Conservation (phyloP, 2,797 vertebrate species). For the Tapirus indicus region DNA sequence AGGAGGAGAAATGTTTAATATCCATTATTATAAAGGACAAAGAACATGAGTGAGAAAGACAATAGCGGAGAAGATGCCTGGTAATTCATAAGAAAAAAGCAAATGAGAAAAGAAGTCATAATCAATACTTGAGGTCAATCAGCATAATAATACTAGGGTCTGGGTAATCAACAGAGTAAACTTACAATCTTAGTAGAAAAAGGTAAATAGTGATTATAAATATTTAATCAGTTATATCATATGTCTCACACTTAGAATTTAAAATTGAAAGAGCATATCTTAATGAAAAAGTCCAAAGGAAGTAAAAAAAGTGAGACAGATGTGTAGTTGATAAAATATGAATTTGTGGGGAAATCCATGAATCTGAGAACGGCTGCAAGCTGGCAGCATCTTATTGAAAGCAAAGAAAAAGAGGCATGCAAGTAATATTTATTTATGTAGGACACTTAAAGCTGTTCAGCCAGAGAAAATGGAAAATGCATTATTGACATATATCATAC, state of each 20-base stretch:
- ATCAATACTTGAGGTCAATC: conserved; percentile 38
- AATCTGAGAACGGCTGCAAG: conserved; percentile 53
- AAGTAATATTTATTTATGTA: conserved; percentile 43
- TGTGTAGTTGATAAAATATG: not conserved
- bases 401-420: not conserved
- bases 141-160: not conserved
- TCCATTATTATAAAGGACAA: not conserved
- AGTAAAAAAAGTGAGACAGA: not conserved
- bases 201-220: conserved; percentile 18
- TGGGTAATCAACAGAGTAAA: conserved; percentile 3
- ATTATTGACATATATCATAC: conserved; percentile 31
- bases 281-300: conserved; percentile 47
- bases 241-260: not conserved
- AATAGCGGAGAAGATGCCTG: not conserved
- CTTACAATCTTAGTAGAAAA: conserved; percentile 4
- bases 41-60: not conserved
- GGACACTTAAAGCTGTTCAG: conserved; percentile 21
- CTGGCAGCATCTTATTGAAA: not conserved
- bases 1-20: not conserved
- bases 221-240: conserved; percentile 9
- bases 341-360: conserved; percentile 39
- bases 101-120: conserved; percentile 37
- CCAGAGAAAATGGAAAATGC: conserved; percentile 50
- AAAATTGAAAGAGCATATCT: not conserved
- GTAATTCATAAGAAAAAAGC: conserved; percentile 21